phyloP scores from a whole-genome alignment of 2,113 vertebrate species.

The Buteo buteo region DNA sequence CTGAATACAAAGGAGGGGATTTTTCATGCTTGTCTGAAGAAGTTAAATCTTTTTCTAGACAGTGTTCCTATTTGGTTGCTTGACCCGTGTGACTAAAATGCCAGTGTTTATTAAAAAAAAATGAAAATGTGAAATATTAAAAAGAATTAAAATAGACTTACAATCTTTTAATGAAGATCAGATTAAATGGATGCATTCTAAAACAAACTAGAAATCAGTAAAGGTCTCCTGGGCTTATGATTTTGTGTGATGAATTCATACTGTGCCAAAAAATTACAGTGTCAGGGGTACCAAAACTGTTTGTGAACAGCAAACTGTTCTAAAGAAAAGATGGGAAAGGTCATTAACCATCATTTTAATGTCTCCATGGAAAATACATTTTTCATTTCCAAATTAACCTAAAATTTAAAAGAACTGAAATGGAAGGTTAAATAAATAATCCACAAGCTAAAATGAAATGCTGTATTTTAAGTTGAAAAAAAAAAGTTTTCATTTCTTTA shows the following conservation, averaged over 20 bases:
- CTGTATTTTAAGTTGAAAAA: background rate
- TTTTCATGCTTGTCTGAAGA: background rate
- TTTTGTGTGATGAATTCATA: background rate
- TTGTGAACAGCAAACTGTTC: background rate
- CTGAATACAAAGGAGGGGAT: background rate
- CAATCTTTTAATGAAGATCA: conserved; percentile 17
- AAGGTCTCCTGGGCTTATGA: background rate
- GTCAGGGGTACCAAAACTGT: background rate
- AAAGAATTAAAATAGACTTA: conserved; percentile 18
- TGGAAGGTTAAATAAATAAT: background rate
- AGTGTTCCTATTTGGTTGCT: background rate
- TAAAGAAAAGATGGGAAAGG: background rate
- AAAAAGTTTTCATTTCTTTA: rapidly evolving
- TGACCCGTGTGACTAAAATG: background rate
- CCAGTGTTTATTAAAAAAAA: background rate
- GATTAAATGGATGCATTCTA: background rate
- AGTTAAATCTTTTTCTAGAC: background rate
- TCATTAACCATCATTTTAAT: background rate
- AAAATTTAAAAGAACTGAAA: background rate
- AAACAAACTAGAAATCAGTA: background rate
- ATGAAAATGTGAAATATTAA: conserved; percentile 7
- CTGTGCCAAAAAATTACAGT: background rate
- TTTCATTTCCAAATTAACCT: conserved; percentile 18
- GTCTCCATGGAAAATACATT: background rate
- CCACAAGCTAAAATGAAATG: background rate